These are phyloP conservation scores for Hypotaenidia philippensis DNA, from an alignment of 2,797 vertebrate genomes.

Conservation along the genomic window DNA sequence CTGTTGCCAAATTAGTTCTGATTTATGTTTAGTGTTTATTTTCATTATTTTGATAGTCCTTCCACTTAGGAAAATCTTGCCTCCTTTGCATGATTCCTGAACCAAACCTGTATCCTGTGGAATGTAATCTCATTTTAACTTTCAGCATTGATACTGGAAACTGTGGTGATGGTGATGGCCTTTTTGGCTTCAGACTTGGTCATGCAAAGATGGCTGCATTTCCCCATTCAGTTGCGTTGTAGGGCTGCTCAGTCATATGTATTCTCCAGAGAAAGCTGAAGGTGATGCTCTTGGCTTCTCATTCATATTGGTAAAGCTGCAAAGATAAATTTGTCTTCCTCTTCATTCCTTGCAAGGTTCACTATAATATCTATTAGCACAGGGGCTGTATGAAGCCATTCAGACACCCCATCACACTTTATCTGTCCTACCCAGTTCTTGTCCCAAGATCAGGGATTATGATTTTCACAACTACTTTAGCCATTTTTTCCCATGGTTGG, in stretches of 20 bases:
- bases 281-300: neutral
- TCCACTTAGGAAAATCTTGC: neutral
- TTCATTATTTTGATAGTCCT: neutral
- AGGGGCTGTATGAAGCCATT: neutral
- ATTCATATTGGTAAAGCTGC: neutral
- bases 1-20: neutral
- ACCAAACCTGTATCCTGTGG: neutral
- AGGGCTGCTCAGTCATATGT: neutral
- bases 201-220: neutral
- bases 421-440: neutral
- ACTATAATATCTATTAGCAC: neutral
- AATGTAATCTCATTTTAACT: neutral
- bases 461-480: neutral
- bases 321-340: neutral
- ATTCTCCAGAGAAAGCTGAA: neutral
- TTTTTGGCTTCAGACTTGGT: neutral
- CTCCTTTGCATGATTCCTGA: neutral
- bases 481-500: neutral
- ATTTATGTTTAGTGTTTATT: neutral
- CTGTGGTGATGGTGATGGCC: neutral
- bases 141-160: neutral
- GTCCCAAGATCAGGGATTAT: neutral
- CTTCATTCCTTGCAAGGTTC: neutral
- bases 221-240: neutral
- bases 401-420: fast-evolving